Conservation (phyloP, 2,797 vertebrate genomes). For the Takifugu rubripes region DNA sequence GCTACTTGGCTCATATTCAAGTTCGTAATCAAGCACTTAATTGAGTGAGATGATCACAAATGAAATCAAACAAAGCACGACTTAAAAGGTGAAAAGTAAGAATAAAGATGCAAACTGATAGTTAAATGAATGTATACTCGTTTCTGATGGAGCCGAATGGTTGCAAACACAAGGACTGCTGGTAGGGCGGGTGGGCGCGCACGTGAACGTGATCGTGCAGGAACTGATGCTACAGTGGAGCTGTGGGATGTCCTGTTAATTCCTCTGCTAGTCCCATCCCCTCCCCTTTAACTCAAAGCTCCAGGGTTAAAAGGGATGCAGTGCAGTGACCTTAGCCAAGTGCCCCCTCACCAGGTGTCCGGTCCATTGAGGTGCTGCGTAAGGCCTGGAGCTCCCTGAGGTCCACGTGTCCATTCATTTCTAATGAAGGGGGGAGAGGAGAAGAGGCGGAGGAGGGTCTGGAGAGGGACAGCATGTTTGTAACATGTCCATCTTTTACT, state of each 20-base stretch:
- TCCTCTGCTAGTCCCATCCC: conserved; percentile 25
- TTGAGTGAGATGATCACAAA: neutral
- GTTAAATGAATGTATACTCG: conserved; percentile 58
- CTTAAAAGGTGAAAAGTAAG: conserved; percentile 12
- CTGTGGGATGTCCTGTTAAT: conserved; percentile 43
- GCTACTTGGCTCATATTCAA: neutral
- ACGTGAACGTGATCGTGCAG: conserved; percentile 45
- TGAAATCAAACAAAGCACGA: neutral
- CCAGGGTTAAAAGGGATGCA: conserved; percentile 51
- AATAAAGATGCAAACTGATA: conserved; percentile 10
- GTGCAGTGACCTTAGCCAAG: conserved; percentile 76
- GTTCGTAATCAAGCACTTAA: neutral
- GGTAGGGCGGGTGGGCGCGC: conserved; percentile 41
- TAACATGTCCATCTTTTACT: conserved; percentile 68
- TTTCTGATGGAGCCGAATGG: conserved; percentile 38
- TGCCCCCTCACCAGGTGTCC: conserved; percentile 94
- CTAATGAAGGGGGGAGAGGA: conserved; percentile 75
- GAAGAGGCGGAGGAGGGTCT: conserved; percentile 73
- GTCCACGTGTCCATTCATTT: conserved; percentile 71
- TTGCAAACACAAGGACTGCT: conserved; percentile 47
- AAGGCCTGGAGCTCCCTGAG: conserved; percentile 82
- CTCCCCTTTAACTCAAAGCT: conserved; percentile 30
- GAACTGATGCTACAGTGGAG: conserved; percentile 35
- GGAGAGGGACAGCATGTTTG: conserved; percentile 75
- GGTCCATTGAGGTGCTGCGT: conserved; percentile 79